Percentiles rank a stretch among this genome's conserved stretches.
These are phyloP conservation scores for Agonopterix alstromeriana DNA, from an alignment of 2,888 invertebrate species.

Conservation along the genomic window DNA sequence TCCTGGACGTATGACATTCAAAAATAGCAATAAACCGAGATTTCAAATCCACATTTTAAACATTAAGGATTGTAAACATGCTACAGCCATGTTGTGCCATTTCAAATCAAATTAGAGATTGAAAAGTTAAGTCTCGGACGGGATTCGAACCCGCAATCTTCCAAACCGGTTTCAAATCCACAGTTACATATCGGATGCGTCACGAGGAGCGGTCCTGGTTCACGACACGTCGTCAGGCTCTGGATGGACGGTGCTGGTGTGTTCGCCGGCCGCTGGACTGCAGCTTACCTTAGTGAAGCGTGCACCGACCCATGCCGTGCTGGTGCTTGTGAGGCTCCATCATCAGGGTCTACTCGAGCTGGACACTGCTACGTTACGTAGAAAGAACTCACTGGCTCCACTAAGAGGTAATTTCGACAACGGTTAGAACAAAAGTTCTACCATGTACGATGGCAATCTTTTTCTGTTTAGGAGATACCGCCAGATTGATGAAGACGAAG, in stretches of 20 bases:
- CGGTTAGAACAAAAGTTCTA: no score
- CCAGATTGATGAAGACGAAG: no score
- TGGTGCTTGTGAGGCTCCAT: conserved; percentile 80
- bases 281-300: conserved; percentile 80
- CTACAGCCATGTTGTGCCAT: no score
- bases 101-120: no score
- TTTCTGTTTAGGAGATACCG: no score
- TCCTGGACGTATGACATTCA: no score
- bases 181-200: conserved; percentile 82
- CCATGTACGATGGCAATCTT: no score
- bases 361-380: conserved; percentile 78
- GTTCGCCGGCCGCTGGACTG: conserved; percentile 77
- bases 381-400: conserved; percentile 73
- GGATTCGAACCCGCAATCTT: no score
- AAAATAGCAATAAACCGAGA: no score
- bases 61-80: no score
- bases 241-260: conserved; percentile 79
- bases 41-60: conserved; percentile 15
- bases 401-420: conserved; percentile 23
- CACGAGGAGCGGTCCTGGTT: conserved; percentile 80
- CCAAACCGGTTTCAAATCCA: not conserved
- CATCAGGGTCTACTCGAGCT: conserved; percentile 80
- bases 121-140: no score
- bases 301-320: conserved; percentile 71
- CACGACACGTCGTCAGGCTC: conserved; percentile 79